A percentile compares a stretch with the other conserved stretches of the same genome.
Evolutionary conservation across 2,888 invertebrate species (phyloP).

Genomic region (Standfussiana lucernea): DNA sequence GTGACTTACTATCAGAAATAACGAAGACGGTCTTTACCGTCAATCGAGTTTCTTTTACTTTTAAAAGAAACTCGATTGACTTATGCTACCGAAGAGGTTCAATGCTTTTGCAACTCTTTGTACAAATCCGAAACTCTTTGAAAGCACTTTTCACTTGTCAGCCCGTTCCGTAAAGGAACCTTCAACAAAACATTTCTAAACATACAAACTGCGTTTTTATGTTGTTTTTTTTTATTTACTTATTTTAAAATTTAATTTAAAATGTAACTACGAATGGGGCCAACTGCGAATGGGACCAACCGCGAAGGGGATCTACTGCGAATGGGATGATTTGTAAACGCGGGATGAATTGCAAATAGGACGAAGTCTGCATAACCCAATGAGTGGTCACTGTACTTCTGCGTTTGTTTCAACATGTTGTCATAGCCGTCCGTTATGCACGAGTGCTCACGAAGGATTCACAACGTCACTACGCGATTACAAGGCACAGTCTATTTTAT

Average conservation of each 20-base stretch:
- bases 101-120: background rate
- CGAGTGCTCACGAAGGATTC: constrained; percentile 61
- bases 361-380: too few relatives aligned
- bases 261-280: too few relatives aligned
- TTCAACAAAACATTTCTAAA: background rate
- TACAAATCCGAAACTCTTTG: background rate
- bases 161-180: background rate
- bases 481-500: constrained; percentile 19
- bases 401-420: constrained; percentile 57
- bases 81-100: too few relatives aligned
- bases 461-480: constrained; percentile 50
- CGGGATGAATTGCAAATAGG: too few relatives aligned
- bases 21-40: too few relatives aligned
- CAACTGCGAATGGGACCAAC: too few relatives aligned
- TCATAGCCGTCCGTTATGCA: constrained; percentile 55
- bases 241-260: too few relatives aligned
- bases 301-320: too few relatives aligned
- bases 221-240: too few relatives aligned
- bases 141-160: background rate
- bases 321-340: too few relatives aligned
- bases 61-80: background rate
- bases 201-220: too few relatives aligned
- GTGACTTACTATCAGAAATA: background rate
- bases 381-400: constrained; percentile 35
- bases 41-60: too few relatives aligned